Evolutionary conservation across 1,140 invertebrate genomes (phyloP).

Genomic region (Apocrypta bakeri): DNA sequence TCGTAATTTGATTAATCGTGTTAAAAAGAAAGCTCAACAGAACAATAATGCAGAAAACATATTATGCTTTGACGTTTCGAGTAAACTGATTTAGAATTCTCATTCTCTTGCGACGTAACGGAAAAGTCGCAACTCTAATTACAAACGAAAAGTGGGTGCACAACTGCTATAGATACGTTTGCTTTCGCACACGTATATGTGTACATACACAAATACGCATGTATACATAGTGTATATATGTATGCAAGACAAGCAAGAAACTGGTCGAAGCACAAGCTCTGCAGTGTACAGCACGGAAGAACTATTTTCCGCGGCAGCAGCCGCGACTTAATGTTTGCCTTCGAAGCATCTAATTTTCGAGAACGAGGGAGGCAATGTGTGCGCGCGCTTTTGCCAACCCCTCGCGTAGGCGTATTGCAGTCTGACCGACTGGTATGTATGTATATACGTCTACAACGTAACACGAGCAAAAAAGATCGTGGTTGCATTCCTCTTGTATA

Average conservation of each 20-base stretch:
- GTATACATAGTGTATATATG: no score
- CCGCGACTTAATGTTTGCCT: conserved; percentile 45
- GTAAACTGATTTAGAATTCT: background rate
- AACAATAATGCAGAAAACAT: no score
- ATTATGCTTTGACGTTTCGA: background rate
- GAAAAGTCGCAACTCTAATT: conserved; percentile 40
- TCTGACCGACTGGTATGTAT: no score
- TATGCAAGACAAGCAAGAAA: background rate
- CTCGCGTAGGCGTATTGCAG: background rate
- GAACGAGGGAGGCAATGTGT: conserved; percentile 5
- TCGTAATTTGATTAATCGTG: no score
- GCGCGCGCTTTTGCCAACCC: conserved; percentile 44
- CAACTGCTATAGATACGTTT: no score
- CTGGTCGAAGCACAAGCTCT: background rate
- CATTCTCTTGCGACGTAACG: conserved; percentile 15
- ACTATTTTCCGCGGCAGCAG: conserved; percentile 32
- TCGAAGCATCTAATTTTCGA: conserved; percentile 42
- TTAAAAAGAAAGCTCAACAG: no score
- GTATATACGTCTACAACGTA: background rate
- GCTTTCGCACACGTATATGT: background rate
- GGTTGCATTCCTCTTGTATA: no score
- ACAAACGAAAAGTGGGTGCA: conserved; percentile 29
- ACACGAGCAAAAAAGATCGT: no score
- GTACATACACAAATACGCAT: background rate
- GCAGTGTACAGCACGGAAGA: background rate